Conservation (phyloP, 2,888 invertebrate genomes). For the Xanthia togata region DNA sequence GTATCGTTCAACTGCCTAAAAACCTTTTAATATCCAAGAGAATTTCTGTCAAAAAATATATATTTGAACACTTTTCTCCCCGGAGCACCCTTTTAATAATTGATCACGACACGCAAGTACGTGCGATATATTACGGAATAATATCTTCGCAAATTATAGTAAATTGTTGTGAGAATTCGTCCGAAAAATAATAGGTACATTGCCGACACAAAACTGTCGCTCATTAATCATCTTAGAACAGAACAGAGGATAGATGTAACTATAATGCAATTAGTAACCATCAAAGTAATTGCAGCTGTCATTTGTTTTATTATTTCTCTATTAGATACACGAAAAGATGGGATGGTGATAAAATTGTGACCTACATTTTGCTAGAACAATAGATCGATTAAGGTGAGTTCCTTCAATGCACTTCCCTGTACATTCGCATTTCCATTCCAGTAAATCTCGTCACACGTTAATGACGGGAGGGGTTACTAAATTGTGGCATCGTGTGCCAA, state of each 20-base stretch:
- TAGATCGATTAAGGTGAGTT: not conserved
- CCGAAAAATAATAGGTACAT: slow-evolving; percentile 56
- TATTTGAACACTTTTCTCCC: slow-evolving; percentile 1
- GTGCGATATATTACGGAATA: slow-evolving; percentile 20
- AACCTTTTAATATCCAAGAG: slow-evolving; percentile 1
- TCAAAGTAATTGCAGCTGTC: slow-evolving; percentile 28
- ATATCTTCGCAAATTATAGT: slow-evolving; percentile 53
- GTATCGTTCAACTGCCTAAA: not conserved
- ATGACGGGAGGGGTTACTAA: too few species aligned
- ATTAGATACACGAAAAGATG: slow-evolving; percentile 34
- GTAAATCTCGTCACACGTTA: not conserved
- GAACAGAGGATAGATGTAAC: slow-evolving; percentile 40
- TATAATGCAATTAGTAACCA: slow-evolving; percentile 41
- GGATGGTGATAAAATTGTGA: not conserved
- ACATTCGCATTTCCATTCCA: not conserved
- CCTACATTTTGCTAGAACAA: slow-evolving; percentile 23
- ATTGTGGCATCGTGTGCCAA: too few species aligned
- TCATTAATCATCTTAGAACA: slow-evolving; percentile 64
- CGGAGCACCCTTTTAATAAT: slow-evolving; percentile 53
- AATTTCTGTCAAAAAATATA: slow-evolving; percentile 27
- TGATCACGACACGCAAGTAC: slow-evolving; percentile 29
- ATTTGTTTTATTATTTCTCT: slow-evolving; percentile 58
- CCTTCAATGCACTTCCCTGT: not conserved
- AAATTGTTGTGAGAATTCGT: slow-evolving; percentile 57
- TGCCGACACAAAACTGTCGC: slow-evolving; percentile 43